Percentiles rank a stretch among this genome's conserved stretches.
phyloP scores from a whole-genome alignment of 2,113 vertebrate species.

The Vimba vimba region DNA sequence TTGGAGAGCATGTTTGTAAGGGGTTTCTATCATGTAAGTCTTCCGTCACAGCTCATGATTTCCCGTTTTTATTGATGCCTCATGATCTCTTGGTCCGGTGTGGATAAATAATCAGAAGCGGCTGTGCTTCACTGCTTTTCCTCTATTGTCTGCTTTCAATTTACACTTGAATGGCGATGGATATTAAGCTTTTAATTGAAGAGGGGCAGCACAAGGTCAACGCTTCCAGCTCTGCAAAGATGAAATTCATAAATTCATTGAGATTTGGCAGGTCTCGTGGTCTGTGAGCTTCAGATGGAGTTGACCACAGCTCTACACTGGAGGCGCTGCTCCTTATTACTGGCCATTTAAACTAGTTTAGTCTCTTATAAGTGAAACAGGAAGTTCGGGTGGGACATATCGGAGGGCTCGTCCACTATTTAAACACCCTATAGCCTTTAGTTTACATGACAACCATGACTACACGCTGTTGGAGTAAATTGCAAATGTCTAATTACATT shows the following conservation, averaged over 20 bases:
- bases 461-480: background rate
- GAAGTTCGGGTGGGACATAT: background rate
- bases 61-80: background rate
- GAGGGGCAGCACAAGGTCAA: constrained; percentile 1
- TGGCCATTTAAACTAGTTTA: background rate
- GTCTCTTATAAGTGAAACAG: background rate
- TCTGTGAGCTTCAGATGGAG: background rate
- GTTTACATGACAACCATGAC: background rate
- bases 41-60: background rate
- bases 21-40: background rate
- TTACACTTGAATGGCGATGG: constrained; percentile 16
- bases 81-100: background rate
- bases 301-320: background rate
- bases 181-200: constrained; percentile 21
- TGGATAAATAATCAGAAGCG: background rate
- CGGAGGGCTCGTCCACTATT: background rate
- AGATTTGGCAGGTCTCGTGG: background rate
- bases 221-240: background rate
- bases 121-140: background rate
- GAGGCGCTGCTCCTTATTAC: background rate
- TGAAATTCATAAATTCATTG: background rate
- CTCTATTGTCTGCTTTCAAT: constrained; percentile 36
- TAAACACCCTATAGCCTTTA: background rate
- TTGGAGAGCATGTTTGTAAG: background rate
- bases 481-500: background rate